Evolutionary conservation across 2,888 invertebrate species (phyloP).

Genomic region (Odontocerum albicorne): DNA sequence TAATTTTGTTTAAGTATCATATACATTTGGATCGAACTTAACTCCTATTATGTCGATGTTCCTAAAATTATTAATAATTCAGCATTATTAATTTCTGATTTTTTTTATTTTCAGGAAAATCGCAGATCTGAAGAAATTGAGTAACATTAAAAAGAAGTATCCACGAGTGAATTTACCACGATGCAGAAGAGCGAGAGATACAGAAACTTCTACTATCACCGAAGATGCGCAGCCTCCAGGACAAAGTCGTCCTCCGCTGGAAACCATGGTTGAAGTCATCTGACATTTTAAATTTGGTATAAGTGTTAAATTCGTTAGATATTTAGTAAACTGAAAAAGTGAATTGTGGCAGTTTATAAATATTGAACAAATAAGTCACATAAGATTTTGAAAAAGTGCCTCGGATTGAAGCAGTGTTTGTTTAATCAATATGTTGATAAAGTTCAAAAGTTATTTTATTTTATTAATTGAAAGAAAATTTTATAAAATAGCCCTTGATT

Average conservation of each 20-base stretch:
- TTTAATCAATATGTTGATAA: too few relatives aligned
- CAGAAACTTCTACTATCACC: slow-evolving; percentile 43
- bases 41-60: not conserved
- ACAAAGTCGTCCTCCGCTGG: slow-evolving; percentile 45
- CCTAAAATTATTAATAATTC: not conserved
- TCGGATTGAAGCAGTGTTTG: too few relatives aligned
- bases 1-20: too few relatives aligned
- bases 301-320: not conserved
- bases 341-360: too few relatives aligned
- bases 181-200: slow-evolving; percentile 43
- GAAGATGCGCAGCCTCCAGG: slow-evolving; percentile 50
- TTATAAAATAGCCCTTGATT: too few relatives aligned
- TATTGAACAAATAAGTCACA: too few relatives aligned
- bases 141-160: slow-evolving; percentile 43
- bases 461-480: too few relatives aligned
- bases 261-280: slow-evolving; percentile 33
- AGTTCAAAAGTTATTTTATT: too few relatives aligned
- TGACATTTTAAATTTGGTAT: slow-evolving; percentile 16
- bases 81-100: not conserved
- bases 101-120: slow-evolving; percentile 46
- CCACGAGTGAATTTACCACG: slow-evolving; percentile 40
- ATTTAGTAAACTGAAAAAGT: not conserved
- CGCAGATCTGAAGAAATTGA: slow-evolving; percentile 49
- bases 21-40: not conserved
- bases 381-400: too few relatives aligned